Conservation (phyloP, 2,113 vertebrate genomes). For the Strix uralensis region DNA sequence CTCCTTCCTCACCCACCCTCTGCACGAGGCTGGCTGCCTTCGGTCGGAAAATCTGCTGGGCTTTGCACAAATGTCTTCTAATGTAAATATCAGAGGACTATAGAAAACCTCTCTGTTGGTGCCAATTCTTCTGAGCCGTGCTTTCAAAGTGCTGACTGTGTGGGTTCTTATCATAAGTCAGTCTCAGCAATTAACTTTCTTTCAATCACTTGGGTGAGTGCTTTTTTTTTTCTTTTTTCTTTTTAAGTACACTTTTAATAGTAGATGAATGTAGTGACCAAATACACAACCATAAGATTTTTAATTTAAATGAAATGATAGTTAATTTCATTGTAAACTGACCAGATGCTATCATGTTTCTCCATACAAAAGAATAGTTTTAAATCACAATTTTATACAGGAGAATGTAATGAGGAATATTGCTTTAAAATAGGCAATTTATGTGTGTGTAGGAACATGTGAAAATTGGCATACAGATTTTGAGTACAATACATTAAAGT, state of each 20-base stretch:
- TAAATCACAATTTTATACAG: background rate
- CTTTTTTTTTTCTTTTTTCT: background rate
- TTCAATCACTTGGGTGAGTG: constrained; percentile 10
- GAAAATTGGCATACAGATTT: background rate
- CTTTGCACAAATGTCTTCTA: constrained; percentile 57
- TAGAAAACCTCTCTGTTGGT: background rate
- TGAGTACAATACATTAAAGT: background rate
- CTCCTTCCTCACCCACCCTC: constrained; percentile 62
- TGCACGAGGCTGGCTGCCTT: background rate
- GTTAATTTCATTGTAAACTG: background rate
- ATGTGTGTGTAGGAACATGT: background rate
- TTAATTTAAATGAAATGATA: background rate
- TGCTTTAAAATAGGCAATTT: background rate
- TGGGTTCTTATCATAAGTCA: constrained; percentile 45
- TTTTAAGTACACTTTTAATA: background rate
- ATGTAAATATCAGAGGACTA: constrained; percentile 25
- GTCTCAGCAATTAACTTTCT: constrained; percentile 53
- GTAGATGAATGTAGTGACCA: background rate
- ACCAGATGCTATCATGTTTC: background rate
- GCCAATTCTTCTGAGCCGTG: background rate
- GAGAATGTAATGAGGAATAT: background rate
- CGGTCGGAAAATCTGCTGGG: constrained; percentile 51
- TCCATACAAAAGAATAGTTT: background rate
- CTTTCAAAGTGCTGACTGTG: constrained; percentile 51
- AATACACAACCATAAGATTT: background rate